These are phyloP conservation scores for Esox masquinongy DNA, from an alignment of 2,797 vertebrate genomes.

Conservation along the genomic window DNA sequence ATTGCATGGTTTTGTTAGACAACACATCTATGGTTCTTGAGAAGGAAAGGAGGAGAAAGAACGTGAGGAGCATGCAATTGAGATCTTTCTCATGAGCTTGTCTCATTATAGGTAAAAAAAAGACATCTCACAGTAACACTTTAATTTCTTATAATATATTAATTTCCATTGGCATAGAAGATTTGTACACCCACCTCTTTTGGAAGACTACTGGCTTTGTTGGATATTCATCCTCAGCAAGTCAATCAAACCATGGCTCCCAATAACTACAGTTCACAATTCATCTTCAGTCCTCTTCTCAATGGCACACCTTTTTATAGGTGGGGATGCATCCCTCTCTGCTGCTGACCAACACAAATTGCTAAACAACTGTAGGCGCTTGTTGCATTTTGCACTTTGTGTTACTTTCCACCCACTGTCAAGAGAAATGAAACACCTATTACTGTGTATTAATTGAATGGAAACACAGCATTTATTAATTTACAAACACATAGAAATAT, in stretches of 20 bases:
- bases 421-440: background rate
- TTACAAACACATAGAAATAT: background rate
- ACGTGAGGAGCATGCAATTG: too few species aligned
- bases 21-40: too few species aligned
- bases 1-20: too few species aligned
- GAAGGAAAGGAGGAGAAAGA: too few species aligned
- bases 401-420: background rate
- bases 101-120: too few species aligned
- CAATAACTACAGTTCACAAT: background rate
- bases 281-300: background rate
- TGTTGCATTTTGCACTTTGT: background rate
- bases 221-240: conserved; percentile 1
- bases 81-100: too few species aligned
- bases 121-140: background rate
- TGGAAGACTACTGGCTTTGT: conserved; percentile 1
- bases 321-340: background rate
- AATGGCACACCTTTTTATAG: background rate
- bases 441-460: background rate
- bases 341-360: background rate
- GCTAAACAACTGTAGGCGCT: background rate
- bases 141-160: background rate
- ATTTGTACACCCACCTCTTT: conserved; percentile 11
- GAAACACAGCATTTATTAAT: background rate
- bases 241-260: background rate
- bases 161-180: background rate